Evolutionary conservation across 2,888 invertebrate species (phyloP).

Genomic region (Andrena chrysosceles): DNA sequence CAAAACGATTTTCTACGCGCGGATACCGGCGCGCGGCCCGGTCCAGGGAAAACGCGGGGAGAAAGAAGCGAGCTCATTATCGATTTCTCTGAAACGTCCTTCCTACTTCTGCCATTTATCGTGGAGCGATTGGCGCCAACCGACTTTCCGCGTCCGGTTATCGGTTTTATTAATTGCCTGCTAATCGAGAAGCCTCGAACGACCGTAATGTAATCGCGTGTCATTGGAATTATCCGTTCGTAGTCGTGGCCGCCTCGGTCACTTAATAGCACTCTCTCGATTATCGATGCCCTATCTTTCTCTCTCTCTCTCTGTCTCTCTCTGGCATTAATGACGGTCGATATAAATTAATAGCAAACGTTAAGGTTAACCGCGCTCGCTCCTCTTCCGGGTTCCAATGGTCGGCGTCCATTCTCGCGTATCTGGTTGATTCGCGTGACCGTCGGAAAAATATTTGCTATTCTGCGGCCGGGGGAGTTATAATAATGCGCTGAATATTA

Average conservation of each 20-base stretch:
- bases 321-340: constrained; percentile 53
- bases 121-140: constrained; percentile 55
- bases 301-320: neutral
- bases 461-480: neutral
- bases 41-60: neutral
- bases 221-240: constrained; percentile 51
- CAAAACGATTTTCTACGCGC: constrained; percentile 8
- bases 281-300: constrained; percentile 54
- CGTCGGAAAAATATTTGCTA: constrained; percentile 12
- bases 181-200: constrained; percentile 55
- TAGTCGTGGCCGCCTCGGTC: constrained; percentile 33
- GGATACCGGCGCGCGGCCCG: neutral
- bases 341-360: constrained; percentile 62
- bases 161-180: constrained; percentile 69
- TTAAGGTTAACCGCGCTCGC: constrained; percentile 47
- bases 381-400: constrained; percentile 41
- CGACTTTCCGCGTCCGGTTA: constrained; percentile 63
- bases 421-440: neutral
- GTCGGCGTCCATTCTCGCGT: neutral
- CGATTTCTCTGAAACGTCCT: constrained; percentile 60
- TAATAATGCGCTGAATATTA: neutral
- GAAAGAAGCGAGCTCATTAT: constrained; percentile 40
- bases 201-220: constrained; percentile 52
- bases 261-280: constrained; percentile 40
- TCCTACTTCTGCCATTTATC: constrained; percentile 53